phyloP scores from a whole-genome alignment of 2,888 invertebrate species.

The Dascillus cervinus region DNA sequence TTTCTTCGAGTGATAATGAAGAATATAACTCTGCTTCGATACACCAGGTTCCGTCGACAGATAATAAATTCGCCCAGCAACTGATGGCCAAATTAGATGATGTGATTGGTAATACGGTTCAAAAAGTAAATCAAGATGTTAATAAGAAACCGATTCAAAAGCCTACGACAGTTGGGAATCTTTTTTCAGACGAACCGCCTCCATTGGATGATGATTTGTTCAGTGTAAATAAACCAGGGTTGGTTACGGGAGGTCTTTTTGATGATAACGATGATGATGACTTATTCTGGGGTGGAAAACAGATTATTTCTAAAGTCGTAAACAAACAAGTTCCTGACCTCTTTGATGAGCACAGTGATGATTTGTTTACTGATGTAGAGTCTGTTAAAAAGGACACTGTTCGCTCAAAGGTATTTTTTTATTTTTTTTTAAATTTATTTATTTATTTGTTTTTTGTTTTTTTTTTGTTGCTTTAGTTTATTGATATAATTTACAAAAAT shows the following conservation, averaged over 20 bases:
- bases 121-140: conserved; percentile 32
- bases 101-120: conserved; percentile 34
- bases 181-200: conserved; percentile 52
- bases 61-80: conserved; percentile 51
- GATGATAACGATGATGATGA: conserved; percentile 39
- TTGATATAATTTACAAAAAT: no score
- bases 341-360: conserved; percentile 20
- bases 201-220: conserved; percentile 39
- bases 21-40: conserved; percentile 24
- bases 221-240: conserved; percentile 19
- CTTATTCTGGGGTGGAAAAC: conserved; percentile 13
- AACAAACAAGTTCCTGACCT: conserved; percentile 14
- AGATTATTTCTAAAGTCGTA: conserved; percentile 1
- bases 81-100: conserved; percentile 52
- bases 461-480: no score
- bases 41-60: conserved; percentile 23
- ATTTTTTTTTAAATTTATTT: no score
- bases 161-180: conserved; percentile 20
- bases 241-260: conserved; percentile 38
- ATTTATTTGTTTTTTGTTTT: no score
- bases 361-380: conserved; percentile 6
- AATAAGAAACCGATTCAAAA: conserved; percentile 43
- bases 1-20: conserved; percentile 24
- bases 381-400: no score
- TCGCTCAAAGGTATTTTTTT: no score